Evolutionary conservation across 2,888 invertebrate genomes (phyloP), one percentile per base, ranked within the genome.

Genomic region (Erebia aethiops): DNA sequence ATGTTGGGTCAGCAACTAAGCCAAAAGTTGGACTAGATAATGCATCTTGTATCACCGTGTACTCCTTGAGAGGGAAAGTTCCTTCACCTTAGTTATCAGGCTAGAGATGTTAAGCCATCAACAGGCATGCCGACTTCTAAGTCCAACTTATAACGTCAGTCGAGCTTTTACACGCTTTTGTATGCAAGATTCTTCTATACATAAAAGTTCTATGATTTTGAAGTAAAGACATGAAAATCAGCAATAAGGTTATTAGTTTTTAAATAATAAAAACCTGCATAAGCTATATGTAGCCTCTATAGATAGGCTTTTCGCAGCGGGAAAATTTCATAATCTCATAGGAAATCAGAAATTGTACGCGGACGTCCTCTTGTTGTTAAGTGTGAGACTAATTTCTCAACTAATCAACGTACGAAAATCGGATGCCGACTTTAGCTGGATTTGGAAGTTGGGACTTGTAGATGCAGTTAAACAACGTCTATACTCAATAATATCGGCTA

Each of bases 81-180:
- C 82, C 77, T 84, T 83, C 78, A 84, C 84, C 85, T 79, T 77
- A 77, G 72, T 87, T 90, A 89, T 88, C 89, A 80, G 71, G 69
- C 77, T 81, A 82, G 80, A 81, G 62, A 62, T 62, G 21, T 49
- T 21, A 49, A 21, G 13, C 46, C 46, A 46, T 21, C 21, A 11
- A 62, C 18, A 62, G 62, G 49, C 49, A 46, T 21, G 14, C 62
- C 49, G 26, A 62, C 62, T 62, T 62, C 7, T 10, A 49, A 81
- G 79, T 79, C 77, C 79, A 77, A 80, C 16, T 61, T 16, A 43
- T 11, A 11, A 16, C 16, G 41, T 11, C 16, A 16, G 1, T 1
- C 16, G 3, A 58, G 11, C 18, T 26, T 16, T 26, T 7, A 21
- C 35, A 9, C 21, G n/a, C 35, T 21, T n/a, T n/a, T n/a, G n/a